phyloP scores from a whole-genome alignment of 2,888 invertebrate genomes.

The Lasioglossum morio region DNA sequence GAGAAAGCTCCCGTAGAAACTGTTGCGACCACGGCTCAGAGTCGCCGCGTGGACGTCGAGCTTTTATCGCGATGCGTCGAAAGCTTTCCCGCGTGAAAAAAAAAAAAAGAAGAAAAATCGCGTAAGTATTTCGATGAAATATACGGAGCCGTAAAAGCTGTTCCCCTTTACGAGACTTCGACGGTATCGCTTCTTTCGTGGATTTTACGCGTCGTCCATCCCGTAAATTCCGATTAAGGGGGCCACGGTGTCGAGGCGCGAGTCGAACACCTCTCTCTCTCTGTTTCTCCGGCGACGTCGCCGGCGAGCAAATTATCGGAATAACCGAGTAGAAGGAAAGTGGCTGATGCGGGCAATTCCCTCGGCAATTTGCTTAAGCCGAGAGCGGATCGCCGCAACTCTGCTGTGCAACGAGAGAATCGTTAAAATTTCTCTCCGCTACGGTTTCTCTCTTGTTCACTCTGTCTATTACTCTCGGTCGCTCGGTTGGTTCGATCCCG shows the following conservation, averaged over 20 bases:
- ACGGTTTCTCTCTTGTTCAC: not conserved
- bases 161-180: not conserved
- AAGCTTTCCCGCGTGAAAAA: not conserved
- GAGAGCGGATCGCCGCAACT: constrained; percentile 67
- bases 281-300: constrained; percentile 36
- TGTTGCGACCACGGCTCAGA: not conserved
- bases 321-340: constrained; percentile 67
- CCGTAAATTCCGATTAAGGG: constrained; percentile 38
- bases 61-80: not conserved
- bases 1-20: not conserved
- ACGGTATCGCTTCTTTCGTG: not conserved
- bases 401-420: constrained; percentile 69
- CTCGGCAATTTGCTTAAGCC: constrained; percentile 74
- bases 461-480: not conserved
- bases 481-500: not conserved
- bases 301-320: constrained; percentile 68
- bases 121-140: not conserved
- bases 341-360: constrained; percentile 67
- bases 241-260: constrained; percentile 28
- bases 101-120: not conserved
- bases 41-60: not conserved
- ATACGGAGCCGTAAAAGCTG: not conserved
- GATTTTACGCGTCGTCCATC: constrained; percentile 19
- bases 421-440: constrained; percentile 66
- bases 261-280: constrained; percentile 33